Evolutionary conservation across 2,797 vertebrate genomes (phyloP).

Genomic region (Cossypha polioptera): DNA sequence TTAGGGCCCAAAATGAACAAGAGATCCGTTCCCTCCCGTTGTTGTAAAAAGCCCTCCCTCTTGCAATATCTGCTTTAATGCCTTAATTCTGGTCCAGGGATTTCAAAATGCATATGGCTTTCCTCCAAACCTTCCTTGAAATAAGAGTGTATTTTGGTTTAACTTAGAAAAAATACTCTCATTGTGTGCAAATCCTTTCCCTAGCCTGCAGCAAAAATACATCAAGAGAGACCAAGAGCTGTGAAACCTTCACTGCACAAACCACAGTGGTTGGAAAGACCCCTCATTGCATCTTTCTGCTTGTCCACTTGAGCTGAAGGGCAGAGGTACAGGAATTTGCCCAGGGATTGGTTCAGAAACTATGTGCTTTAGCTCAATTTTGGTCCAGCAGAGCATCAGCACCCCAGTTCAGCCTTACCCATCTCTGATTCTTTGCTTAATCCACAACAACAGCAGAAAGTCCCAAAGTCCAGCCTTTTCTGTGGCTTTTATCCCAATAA

Average conservation of each 20-base stretch:
- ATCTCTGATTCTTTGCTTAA: neutral
- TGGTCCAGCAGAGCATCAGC: neutral
- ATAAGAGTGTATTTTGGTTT: neutral
- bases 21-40: neutral
- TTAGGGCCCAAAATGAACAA: neutral
- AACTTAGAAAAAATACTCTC: neutral
- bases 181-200: neutral
- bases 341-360: neutral
- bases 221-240: neutral
- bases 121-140: slow-evolving; percentile 33
- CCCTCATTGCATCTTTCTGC: neutral
- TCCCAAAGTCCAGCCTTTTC: neutral
- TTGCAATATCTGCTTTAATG: slow-evolving; percentile 23
- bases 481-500: neutral
- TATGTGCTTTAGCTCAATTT: neutral
- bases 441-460: neutral
- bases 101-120: slow-evolving; percentile 31
- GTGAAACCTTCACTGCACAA: neutral
- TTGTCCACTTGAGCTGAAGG: neutral
- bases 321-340: neutral
- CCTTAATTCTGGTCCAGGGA: neutral
- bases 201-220: neutral
- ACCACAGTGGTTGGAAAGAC: neutral
- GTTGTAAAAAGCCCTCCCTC: neutral
- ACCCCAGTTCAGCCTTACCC: neutral